phyloP scores from a whole-genome alignment of 2,888 invertebrate species.

The Sinotaia quadrata region DNA sequence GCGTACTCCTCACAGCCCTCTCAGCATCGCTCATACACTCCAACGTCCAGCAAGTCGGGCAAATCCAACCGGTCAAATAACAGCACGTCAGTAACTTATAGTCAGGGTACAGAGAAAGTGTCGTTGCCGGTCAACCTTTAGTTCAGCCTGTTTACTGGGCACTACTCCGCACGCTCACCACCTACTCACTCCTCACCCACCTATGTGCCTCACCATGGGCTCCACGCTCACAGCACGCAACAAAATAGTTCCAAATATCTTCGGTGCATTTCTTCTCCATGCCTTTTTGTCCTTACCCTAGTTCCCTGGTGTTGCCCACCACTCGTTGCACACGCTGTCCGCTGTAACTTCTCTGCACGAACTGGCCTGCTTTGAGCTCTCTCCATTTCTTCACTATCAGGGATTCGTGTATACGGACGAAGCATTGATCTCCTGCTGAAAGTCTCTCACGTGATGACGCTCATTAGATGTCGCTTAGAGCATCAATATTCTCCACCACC shows the following conservation, averaged over 20 bases:
- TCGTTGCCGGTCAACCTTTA: slow-evolving; percentile 63
- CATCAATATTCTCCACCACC: no score
- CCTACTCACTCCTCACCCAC: neutral
- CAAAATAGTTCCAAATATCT: neutral
- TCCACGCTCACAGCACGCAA: neutral
- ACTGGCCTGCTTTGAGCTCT: no score
- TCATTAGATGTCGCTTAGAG: no score
- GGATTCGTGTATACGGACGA: no score
- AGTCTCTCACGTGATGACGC: no score
- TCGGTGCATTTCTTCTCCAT: neutral
- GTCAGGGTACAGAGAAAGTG: slow-evolving; percentile 65
- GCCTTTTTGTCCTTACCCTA: no score
- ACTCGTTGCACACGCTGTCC: no score
- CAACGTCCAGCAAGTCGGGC: slow-evolving; percentile 66
- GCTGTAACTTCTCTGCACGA: no score
- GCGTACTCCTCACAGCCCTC: slow-evolving; percentile 62
- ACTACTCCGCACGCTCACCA: neutral
- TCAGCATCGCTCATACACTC: slow-evolving; percentile 66
- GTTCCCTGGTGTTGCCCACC: no score
- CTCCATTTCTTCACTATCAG: no score
- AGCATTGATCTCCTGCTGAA: no score
- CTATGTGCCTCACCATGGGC: neutral
- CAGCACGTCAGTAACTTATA: slow-evolving; percentile 61
- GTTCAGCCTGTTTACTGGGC: slow-evolving; percentile 13
- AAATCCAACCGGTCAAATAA: slow-evolving; percentile 64